Base-by-base conservation (phyloP, 2,797 vertebrate genomes). In the Platalea minor region DNA sequence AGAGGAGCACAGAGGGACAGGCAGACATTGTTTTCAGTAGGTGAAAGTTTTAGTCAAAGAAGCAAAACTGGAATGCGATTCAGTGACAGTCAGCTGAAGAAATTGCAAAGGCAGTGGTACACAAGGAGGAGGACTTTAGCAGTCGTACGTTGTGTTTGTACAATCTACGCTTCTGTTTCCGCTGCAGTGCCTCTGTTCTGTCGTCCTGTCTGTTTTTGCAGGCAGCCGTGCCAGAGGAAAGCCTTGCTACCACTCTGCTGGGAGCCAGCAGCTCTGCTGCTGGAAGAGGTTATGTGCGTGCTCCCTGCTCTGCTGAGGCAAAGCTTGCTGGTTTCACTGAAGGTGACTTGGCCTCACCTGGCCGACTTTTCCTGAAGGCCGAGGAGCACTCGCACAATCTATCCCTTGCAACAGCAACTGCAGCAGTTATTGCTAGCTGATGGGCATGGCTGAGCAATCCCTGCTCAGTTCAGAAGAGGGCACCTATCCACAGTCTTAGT, bases 71-170 rank as follows among this genome's bases (percentile, higher is more conserved):
- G 31, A 70, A 48, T 78, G 61, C 2, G 3, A 12, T 69, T 89
- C 79, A 45, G 7, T 13, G 7, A 68, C 25, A 74, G 53, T 53
- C 57, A 81, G 51, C 53, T 85, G 61, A 59, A 72, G 89, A 50
- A 79, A 28, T 20, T 20, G 73, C 45, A 74, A 59, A 35, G 48
- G 12, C 17, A 15, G 35, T 5, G 24, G 53, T 84, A 61, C 17
- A 19, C 0, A 13, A 87, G 65, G 51, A 91, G 72, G 56, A 76
- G 45, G 59, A 67, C 65, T 88, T 89, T 29, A 53, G 60, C 63
- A 37, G 46, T 41, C 53, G 2, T 6, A 13, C 0, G 0, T 5
- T 35, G 48, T n/a, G 51, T 53, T 65, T 78, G 54, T 85, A 5
- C 41, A 35, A 16, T 39, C 59, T 60, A 10, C 28, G 1, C 41